Evolutionary conservation across 2,888 invertebrate genomes (phyloP), one percentile per base, ranked within the genome.

Genomic region (Coelinius sp.): DNA sequence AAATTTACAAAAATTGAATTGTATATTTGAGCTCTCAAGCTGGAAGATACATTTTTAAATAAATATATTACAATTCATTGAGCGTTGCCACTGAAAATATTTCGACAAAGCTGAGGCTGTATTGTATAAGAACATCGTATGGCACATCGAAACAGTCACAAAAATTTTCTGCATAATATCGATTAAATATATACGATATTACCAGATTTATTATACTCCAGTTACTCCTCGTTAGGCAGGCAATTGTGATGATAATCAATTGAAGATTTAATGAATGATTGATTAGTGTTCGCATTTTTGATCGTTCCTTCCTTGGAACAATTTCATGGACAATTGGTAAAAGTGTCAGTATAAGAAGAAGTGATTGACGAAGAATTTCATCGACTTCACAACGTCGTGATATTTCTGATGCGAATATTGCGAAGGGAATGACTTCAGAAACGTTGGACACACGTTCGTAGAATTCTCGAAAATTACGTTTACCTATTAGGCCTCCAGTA

Each of bases 81-180:
- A 87, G 75, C 12, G 86, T 81, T 27, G 79, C 77, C 7, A 83
- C 73, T 17, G 84, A 82, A 59, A 87, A 87, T 41, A 85, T 76
- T 76, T 85, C 83, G 31, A 85, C 81, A 70, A 87, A 87, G 64
- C 84, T 83, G 4, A 86, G 73, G 63, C 84, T 84, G 76, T 87
- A 87, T 53, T 87, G 87, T 0, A 82, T 80, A 2, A 87, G 70
- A 73, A 86, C 87, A 46, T 80, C 80, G 65, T 86, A 83, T 17
- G 87, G 86, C 31, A 87, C 85, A 65, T 84, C 86, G 59, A 82
- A 85, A 52, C 80, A 81, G 76, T 87, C 86, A 76, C 85, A 86
- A 67, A 87, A 83, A 64, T 84, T 84, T 74, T 86, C 85, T 22
- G 84, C 82, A 59, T 84, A 80, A 70, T 84, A 86, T 52, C 84